Evolutionary conservation across 2,888 invertebrate genomes (phyloP).

Genomic region (Drosophila atripex): DNA sequence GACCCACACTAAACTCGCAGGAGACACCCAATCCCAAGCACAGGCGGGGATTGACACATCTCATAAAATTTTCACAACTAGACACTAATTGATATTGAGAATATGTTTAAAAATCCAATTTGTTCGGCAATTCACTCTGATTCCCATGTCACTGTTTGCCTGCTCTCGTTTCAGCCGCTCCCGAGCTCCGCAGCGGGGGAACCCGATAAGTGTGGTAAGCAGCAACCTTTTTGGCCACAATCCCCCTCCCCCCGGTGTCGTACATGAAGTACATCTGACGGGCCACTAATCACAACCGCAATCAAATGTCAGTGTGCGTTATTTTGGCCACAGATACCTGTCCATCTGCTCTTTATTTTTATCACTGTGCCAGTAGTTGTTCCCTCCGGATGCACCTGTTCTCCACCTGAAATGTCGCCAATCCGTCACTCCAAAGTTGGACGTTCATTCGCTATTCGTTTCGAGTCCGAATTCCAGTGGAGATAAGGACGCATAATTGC

Average conservation of each 20-base stretch:
- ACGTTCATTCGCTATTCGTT: constrained; percentile 2
- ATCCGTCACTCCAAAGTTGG: constrained; percentile 14
- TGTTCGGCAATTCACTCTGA: constrained; percentile 7
- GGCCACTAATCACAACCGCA: constrained; percentile 15
- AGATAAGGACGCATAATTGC: constrained; percentile 26
- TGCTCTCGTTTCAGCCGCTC: constrained; percentile 18
- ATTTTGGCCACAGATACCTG: neutral
- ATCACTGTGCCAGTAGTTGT: neutral
- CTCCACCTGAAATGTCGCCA: neutral
- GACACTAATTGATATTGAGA: constrained; percentile 21
- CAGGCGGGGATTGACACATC: constrained; percentile 1
- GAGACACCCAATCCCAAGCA: neutral
- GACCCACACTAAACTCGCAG: no score
- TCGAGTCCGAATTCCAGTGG: neutral
- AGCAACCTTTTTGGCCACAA: constrained; percentile 10
- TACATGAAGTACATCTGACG: constrained; percentile 13
- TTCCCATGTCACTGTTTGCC: neutral
- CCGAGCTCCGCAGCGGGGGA: constrained; percentile 20
- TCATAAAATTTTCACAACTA: constrained; percentile 11
- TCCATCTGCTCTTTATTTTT: neutral
- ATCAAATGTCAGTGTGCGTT: neutral
- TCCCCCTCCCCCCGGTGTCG: neutral
- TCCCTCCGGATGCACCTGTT: neutral
- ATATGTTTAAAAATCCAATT: constrained; percentile 20
- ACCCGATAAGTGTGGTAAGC: constrained; percentile 56